Conservation (phyloP, 2,113 vertebrate species). For the Tychaedon coryphoeus region DNA sequence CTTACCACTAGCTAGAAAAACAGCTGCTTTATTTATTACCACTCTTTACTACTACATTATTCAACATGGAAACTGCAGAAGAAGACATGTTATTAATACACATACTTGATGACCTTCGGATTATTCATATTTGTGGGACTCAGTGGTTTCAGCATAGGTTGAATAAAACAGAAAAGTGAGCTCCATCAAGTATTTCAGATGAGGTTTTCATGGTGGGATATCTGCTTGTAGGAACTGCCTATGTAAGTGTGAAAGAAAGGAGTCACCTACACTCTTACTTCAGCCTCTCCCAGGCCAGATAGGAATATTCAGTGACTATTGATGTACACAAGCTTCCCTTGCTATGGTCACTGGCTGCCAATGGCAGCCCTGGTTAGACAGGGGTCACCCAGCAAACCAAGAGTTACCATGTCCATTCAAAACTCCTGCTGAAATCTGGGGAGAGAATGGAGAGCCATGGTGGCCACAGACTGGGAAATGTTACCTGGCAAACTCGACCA, state of each 20-base stretch:
- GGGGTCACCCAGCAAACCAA: neutral
- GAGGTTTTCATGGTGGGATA: neutral
- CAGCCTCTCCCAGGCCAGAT: neutral
- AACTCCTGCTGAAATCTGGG: neutral
- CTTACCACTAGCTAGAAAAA: neutral
- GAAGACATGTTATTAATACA: neutral
- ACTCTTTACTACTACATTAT: neutral
- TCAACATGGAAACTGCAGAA: neutral
- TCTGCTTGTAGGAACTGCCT: neutral
- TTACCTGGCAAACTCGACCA: neutral
- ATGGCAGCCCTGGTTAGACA: accelerated
- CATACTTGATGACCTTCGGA: neutral
- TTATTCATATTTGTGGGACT: neutral
- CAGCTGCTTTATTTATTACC: neutral
- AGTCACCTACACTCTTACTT: accelerated
- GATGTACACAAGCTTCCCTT: neutral
- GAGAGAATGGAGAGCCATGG: neutral
- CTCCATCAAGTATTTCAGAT: neutral
- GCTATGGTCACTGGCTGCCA: accelerated
- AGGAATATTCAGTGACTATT: neutral
- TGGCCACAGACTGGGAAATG: neutral
- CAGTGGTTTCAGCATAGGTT: neutral
- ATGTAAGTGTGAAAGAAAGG: neutral
- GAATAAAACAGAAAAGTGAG: neutral
- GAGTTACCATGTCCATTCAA: neutral